phyloP scores from a whole-genome alignment of 2,113 vertebrate species.

The Ptilorrhoa leucosticta region DNA sequence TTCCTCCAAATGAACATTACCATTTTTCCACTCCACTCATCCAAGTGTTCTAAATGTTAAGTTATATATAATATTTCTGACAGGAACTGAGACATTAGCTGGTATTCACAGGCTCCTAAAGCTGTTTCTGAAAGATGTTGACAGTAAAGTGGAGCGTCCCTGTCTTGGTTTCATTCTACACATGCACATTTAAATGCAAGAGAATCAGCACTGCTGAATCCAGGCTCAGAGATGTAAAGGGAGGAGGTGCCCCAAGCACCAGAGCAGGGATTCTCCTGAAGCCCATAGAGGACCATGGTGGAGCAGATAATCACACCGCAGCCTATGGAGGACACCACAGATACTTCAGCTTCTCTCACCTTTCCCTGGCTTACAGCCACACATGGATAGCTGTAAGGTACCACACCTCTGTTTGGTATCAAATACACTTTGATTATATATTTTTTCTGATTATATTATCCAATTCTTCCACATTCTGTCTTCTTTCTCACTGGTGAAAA shows the following conservation, averaged over 20 bases:
- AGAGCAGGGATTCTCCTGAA: not conserved
- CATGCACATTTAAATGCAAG: not conserved
- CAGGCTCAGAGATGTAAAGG: not conserved
- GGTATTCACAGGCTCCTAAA: not conserved
- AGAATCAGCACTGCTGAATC: not conserved
- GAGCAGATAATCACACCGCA: not conserved
- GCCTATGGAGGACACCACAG: rapidly evolving
- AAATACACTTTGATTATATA: not conserved
- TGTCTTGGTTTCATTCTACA: not conserved
- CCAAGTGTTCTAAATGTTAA: not conserved
- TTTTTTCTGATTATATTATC: not conserved
- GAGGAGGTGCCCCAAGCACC: not conserved
- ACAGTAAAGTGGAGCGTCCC: not conserved
- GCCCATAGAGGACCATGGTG: not conserved
- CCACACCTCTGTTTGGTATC: not conserved
- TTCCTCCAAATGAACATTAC: not conserved
- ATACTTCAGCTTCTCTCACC: not conserved
- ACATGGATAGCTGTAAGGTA: not conserved
- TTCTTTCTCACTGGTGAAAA: not conserved
- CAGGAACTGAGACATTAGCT: not conserved
- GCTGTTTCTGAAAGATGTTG: not conserved
- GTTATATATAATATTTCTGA: not conserved
- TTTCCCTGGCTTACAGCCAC: not conserved
- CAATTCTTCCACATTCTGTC: not conserved
- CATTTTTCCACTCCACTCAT: not conserved